Base-by-base conservation (phyloP, 1,140 invertebrate genomes). In the Pissodes strobi region DNA sequence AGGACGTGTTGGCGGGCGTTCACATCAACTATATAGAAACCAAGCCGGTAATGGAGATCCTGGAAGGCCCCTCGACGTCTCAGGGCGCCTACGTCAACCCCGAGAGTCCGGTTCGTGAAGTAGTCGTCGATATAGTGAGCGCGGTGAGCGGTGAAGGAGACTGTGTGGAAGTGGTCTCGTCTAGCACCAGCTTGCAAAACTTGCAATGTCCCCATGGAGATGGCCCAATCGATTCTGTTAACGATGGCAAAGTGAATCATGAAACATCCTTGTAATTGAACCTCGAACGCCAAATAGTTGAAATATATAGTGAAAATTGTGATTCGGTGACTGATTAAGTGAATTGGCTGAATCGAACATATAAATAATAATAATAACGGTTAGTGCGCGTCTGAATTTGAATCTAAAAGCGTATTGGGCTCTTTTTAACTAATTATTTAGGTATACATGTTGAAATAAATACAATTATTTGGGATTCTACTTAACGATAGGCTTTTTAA, bases 1-100 rank as follows among this genome's bases (percentile, higher is more conserved):
- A 66, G 12, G 74, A 76, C 25, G 43, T 57, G 0, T 48, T 72
- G 6, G 70, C 67, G 10, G 74, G 72, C 2, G 49, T 76, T 5
- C 72, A 74, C 59, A 76, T 78, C 18, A 78, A 78, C 45, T 74
- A 76, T 58, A 78, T 78, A 37, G 69, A 71, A 53, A 60, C 69
- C 21, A 69, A 60, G 34, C 73, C 73, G 2, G 19, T 46, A 8
- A 49, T 69, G 46, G 49, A 60, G 15, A 27, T 64, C 2, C 23
- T 72, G 15, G 66, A 67, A 9, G 62, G 51, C 19, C 63, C 66
- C 1, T 67, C 68, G 2, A 70, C 70, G 12, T 71, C 69, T 8
- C 64, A 64, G 41, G 52, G 34, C 6, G 55, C 27, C 10, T 63
- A 52, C 15, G 12, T 66, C 12, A 51, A 56, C 22, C 57, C 57